These are phyloP conservation scores for Centropyge bicolor DNA, from an alignment of 2,797 vertebrate genomes.

Conservation along the genomic window DNA sequence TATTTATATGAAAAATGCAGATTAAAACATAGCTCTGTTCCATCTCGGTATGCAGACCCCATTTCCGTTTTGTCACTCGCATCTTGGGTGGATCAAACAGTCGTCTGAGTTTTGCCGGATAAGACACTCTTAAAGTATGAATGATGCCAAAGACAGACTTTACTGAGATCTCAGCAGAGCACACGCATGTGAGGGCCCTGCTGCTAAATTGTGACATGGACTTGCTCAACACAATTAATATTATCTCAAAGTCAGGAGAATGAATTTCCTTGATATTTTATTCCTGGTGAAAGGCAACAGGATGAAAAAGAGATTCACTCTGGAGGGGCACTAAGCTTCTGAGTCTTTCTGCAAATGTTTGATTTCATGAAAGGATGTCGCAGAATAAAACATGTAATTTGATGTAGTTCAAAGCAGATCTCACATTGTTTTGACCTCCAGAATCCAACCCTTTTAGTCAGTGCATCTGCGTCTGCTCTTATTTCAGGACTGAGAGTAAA, in stretches of 20 bases:
- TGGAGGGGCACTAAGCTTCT: neutral
- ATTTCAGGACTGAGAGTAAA: conserved; percentile 45
- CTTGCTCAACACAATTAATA: neutral
- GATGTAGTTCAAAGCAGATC: neutral
- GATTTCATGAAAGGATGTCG: neutral
- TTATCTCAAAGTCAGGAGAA: neutral
- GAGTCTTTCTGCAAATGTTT: neutral
- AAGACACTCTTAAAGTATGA: neutral
- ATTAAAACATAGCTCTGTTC: neutral
- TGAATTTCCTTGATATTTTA: neutral
- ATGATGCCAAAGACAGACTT: neutral
- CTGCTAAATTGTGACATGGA: neutral
- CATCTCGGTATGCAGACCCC: neutral
- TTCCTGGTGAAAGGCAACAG: neutral
- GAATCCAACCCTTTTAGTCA: conserved; percentile 26
- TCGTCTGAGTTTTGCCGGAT: neutral
- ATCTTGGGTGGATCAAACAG: neutral
- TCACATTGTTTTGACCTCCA: conserved; percentile 45
- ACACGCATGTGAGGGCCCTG: neutral
- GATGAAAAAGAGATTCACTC: neutral
- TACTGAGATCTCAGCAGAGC: neutral
- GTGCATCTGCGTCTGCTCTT: conserved; percentile 24
- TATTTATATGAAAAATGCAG: neutral
- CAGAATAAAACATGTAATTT: conserved; percentile 2
- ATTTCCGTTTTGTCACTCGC: neutral